A percentile compares a stretch with the other conserved stretches of the same genome.
phyloP scores from a whole-genome alignment of 2,113 vertebrate genomes.

The Phoxinus phoxinus region DNA sequence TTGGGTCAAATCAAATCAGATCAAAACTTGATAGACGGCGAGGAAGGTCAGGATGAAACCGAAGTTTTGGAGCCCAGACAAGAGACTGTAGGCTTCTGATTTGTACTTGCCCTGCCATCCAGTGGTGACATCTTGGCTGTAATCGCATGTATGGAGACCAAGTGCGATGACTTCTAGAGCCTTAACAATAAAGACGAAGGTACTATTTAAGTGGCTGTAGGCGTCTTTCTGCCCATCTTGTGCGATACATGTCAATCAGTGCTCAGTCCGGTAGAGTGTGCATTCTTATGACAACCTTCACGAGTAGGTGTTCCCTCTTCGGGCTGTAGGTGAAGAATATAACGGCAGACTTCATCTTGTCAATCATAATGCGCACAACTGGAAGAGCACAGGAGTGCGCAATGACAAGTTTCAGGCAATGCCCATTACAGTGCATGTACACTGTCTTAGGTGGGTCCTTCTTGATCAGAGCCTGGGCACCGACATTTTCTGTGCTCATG shows the following conservation, averaged over 20 bases:
- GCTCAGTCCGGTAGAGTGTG: not conserved
- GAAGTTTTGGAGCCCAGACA: conserved; percentile 36
- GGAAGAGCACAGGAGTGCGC: too few relatives aligned
- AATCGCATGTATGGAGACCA: not conserved
- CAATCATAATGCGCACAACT: too few relatives aligned
- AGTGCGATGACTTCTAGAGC: not conserved
- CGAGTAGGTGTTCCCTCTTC: not conserved
- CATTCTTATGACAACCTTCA: not conserved
- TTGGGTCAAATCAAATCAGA: too few relatives aligned
- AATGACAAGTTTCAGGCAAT: not conserved
- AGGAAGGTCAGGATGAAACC: conserved; percentile 39
- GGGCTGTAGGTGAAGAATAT: too few relatives aligned
- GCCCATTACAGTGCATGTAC: not conserved
- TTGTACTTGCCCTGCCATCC: not conserved
- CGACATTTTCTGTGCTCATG: conserved; percentile 26
- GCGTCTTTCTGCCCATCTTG: not conserved
- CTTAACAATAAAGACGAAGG: too few relatives aligned
- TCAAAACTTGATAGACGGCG: conserved; percentile 23
- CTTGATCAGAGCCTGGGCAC: not conserved
- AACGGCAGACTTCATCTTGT: too few relatives aligned
- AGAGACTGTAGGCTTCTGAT: not conserved
- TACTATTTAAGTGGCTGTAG: not conserved
- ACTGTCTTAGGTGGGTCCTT: not conserved
- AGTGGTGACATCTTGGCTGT: not conserved
- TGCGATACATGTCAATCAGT: not conserved